Percentiles rank a stretch among this genome's conserved stretches.
Conservation (phyloP, 1,140 invertebrate genomes). For the Apis dorsata region DNA sequence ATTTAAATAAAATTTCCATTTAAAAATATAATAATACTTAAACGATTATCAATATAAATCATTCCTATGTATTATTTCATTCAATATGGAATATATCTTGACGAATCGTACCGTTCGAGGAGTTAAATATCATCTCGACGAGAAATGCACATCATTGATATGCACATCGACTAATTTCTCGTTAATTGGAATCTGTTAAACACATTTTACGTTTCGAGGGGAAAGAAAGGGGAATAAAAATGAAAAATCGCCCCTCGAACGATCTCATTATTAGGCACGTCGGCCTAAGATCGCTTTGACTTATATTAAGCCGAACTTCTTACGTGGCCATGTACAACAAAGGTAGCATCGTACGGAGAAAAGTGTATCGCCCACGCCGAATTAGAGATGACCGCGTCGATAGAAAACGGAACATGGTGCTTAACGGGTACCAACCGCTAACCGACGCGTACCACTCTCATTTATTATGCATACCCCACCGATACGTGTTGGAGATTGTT, state of each 20-base stretch:
- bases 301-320: conserved; percentile 1
- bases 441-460: conserved; percentile 58
- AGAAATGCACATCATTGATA: too few species aligned
- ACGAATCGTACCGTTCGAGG: too few species aligned
- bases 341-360: conserved; percentile 43
- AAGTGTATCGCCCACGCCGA: conserved; percentile 57
- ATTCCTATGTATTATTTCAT: too few species aligned
- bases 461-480: conserved; percentile 73
- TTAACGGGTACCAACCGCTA: conserved; percentile 51
- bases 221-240: too few species aligned
- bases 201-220: background rate
- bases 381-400: conserved; percentile 69
- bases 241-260: background rate
- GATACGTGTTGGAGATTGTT: conserved; percentile 73
- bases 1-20: too few species aligned
- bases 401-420: conserved; percentile 64
- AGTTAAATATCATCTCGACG: too few species aligned
- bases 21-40: too few species aligned
- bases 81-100: too few species aligned
- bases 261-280: conserved; percentile 1
- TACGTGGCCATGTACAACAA: conserved; percentile 31
- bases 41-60: too few species aligned
- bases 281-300: background rate
- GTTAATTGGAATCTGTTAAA: background rate
- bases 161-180: background rate